Conservation (phyloP, 1,140 invertebrate genomes). For the Pissodes strobi region DNA sequence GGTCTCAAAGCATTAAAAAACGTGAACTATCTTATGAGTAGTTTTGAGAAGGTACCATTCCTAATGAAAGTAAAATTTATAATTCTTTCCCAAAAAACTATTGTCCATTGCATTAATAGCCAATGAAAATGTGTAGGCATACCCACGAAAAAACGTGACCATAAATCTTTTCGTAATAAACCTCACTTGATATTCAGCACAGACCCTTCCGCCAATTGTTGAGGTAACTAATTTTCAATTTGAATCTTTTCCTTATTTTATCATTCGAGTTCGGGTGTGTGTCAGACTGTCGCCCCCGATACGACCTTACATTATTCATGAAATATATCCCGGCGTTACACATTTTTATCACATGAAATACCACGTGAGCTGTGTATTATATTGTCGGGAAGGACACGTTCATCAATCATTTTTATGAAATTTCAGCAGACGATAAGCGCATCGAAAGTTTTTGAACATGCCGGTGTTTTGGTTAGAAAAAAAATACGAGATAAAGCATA, state of each 20-base stretch:
- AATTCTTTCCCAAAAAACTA: no score
- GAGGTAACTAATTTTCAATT: slow-evolving; percentile 51
- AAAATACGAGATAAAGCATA: not conserved
- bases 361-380: slow-evolving; percentile 36
- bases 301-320: slow-evolving; percentile 52
- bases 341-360: slow-evolving; percentile 50
- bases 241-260: slow-evolving; percentile 46
- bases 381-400: slow-evolving; percentile 31
- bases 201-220: slow-evolving; percentile 40
- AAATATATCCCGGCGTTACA: slow-evolving; percentile 44
- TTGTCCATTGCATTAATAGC: no score
- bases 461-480: not conserved
- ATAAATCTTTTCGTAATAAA: slow-evolving; percentile 25
- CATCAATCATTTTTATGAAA: slow-evolving; percentile 40
- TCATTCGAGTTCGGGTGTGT: slow-evolving; percentile 31
- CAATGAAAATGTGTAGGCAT: not conserved
- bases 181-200: slow-evolving; percentile 24
- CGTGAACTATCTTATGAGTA: no score
- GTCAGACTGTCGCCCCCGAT: slow-evolving; percentile 46
- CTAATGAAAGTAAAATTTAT: no score
- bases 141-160: not conserved
- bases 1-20: no score
- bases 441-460: slow-evolving; percentile 3
- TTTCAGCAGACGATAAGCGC: slow-evolving; percentile 25
- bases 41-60: no score